Percentiles rank a stretch among this genome's conserved stretches.
Evolutionary conservation across 2,113 vertebrate species (phyloP).

Genomic region (Castor canadensis): DNA sequence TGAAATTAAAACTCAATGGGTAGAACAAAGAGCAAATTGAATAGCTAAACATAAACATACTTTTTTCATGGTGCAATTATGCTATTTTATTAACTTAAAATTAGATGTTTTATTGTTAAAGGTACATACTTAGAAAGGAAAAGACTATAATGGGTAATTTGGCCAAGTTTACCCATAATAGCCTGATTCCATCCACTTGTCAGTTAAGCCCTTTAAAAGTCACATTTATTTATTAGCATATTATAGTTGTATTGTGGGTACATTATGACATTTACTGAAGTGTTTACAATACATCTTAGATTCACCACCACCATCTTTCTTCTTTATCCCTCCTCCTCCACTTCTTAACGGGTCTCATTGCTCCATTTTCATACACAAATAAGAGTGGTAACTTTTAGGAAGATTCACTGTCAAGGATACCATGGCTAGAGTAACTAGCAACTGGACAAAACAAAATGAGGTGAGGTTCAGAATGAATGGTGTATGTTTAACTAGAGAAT

Average conservation of each 20-base stretch:
- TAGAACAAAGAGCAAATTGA: no score
- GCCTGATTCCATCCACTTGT: background rate
- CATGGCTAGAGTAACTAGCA: background rate
- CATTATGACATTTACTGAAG: no score
- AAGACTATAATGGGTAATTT: background rate
- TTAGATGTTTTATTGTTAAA: slow-evolving; percentile 37
- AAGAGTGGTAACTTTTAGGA: no score
- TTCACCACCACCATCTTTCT: no score
- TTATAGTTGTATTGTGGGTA: no score
- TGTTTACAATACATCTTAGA: no score
- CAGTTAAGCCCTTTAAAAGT: slow-evolving; percentile 29
- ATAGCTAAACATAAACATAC: no score
- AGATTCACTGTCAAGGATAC: background rate
- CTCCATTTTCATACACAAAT: no score
- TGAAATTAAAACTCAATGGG: no score
- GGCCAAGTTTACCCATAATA: background rate
- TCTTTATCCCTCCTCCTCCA: no score
- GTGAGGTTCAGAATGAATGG: background rate
- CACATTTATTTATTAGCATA: no score
- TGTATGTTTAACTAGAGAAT: background rate
- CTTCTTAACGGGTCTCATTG: no score
- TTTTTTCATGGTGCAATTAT: background rate
- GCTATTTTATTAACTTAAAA: slow-evolving; percentile 37
- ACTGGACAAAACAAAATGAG: background rate
- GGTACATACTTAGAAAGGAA: background rate